A percentile compares a stretch with the other conserved stretches of the same genome.
Conservation (phyloP, 2,113 vertebrate species). For the Protomyctophum bolini region DNA sequence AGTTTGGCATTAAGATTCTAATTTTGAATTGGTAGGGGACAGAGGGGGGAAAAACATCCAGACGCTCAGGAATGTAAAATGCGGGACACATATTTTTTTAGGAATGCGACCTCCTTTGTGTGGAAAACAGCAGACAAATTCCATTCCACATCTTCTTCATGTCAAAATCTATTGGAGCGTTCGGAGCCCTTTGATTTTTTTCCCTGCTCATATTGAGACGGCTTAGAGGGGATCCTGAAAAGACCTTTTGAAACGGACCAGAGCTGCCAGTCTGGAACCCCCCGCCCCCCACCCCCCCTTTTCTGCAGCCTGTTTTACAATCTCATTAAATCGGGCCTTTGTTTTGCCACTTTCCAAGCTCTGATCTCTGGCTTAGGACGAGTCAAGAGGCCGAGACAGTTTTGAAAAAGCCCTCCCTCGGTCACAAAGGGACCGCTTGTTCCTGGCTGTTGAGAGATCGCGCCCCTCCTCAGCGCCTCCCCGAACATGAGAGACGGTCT, state of each 20-base stretch:
- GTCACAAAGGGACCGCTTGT: conserved; percentile 82
- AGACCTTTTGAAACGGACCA: conserved; percentile 80
- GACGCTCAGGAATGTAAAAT: conserved; percentile 48
- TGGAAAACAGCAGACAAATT: conserved; percentile 66
- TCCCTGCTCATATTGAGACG: conserved; percentile 68
- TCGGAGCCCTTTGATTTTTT: conserved; percentile 73
- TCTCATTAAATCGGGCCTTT: conserved; percentile 85
- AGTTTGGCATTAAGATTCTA: conserved; percentile 20
- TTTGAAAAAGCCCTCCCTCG: conserved; percentile 78
- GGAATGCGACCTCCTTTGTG: conserved; percentile 61
- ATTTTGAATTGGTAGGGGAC: conserved; percentile 11
- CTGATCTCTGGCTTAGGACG: conserved; percentile 85
- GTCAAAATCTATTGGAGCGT: conserved; percentile 72
- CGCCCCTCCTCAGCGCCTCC: conserved; percentile 65
- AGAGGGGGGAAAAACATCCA: conserved; percentile 1
- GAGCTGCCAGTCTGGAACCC: conserved; percentile 65
- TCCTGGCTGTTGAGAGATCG: conserved; percentile 57
- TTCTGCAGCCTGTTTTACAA: conserved; percentile 79
- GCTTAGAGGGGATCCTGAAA: conserved; percentile 80
- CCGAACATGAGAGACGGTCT: conserved; percentile 54
- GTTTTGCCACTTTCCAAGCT: conserved; percentile 86
- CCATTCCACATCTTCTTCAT: conserved; percentile 66
- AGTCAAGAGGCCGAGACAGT: conserved; percentile 85
- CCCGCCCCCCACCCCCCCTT: conserved; percentile 57
- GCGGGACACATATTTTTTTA: conserved; percentile 45